Evolutionary conservation across 2,113 vertebrate genomes (phyloP).

Genomic region (Sarotherodon lohbergeri): DNA sequence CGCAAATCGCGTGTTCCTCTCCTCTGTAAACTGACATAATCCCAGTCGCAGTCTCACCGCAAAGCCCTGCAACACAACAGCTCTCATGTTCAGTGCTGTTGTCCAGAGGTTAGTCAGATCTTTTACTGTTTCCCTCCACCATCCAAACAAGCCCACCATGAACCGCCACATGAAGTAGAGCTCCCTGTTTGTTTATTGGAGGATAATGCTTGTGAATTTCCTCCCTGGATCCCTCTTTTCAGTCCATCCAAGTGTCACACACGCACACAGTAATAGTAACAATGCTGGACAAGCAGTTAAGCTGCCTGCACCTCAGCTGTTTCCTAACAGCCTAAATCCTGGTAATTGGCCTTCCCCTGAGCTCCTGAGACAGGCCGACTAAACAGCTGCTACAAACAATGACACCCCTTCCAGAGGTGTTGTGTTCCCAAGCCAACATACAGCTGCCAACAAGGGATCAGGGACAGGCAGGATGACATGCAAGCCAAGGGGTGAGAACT

Average conservation of each 20-base stretch:
- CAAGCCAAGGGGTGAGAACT: neutral
- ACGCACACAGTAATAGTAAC: neutral
- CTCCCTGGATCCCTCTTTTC: conserved; percentile 17
- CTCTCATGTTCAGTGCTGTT: neutral
- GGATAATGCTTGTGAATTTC: conserved; percentile 35
- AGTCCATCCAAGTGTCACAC: conserved; percentile 28
- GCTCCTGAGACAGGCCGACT: conserved; percentile 20
- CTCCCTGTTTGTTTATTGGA: conserved; percentile 47
- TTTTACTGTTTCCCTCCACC: neutral
- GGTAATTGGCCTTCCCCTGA: conserved; percentile 30
- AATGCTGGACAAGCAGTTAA: neutral
- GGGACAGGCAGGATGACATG: neutral
- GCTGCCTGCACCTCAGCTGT: conserved; percentile 45
- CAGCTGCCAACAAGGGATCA: conserved; percentile 27
- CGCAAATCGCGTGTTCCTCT: conserved; percentile 1
- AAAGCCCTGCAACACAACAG: conserved; percentile 7
- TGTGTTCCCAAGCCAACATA: neutral
- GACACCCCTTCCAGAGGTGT: conserved; percentile 16
- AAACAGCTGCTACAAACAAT: conserved; percentile 55
- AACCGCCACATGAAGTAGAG: conserved; percentile 11
- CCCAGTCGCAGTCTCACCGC: neutral
- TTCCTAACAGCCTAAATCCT: conserved; percentile 34
- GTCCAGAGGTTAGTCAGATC: neutral
- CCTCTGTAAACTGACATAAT: conserved; percentile 23
- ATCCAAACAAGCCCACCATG: conserved; percentile 6